Conservation (phyloP, 1,140 invertebrate species). For the Leptonema lineaticorne region DNA sequence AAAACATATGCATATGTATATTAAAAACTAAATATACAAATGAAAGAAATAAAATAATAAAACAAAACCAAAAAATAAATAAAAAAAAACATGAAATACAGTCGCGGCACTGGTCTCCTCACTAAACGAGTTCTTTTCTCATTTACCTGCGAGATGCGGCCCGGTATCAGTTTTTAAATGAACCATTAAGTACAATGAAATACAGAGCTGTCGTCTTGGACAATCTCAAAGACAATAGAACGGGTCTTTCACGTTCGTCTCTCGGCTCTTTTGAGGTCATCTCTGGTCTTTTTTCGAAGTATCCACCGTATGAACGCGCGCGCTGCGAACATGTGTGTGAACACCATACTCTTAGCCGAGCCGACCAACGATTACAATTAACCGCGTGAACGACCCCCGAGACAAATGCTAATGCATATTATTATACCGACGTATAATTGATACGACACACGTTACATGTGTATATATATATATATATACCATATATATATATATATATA, state of each 20-base stretch:
- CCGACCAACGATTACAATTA: conserved; percentile 21
- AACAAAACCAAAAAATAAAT: not conserved
- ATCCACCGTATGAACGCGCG: too few species aligned
- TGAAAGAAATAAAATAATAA: not conserved
- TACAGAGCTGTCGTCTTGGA: conserved; percentile 29
- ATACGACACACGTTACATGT: not conserved
- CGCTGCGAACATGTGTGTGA: too few species aligned
- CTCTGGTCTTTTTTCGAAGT: conserved; percentile 7
- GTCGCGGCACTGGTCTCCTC: not conserved
- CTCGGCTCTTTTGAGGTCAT: conserved; percentile 30
- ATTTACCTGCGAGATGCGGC: conserved; percentile 24
- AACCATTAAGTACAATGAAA: conserved; percentile 32
- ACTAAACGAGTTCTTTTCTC: conserved; percentile 25
- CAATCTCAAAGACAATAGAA: conserved; percentile 32
- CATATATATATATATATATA: not conserved
- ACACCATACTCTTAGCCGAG: not conserved
- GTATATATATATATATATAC: too few species aligned
- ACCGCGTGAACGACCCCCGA: not conserved
- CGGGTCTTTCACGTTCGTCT: conserved; percentile 28
- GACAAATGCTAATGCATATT: not conserved
- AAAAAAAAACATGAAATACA: not conserved
- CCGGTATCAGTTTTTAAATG: conserved; percentile 27
- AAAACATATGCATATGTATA: not conserved
- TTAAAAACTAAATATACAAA: not conserved
- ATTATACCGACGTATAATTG: not conserved